Percentiles rank a stretch among this genome's conserved stretches.
Evolutionary conservation across 1,140 invertebrate genomes (phyloP).

Genomic region (Schlechtendalia chinensis): DNA sequence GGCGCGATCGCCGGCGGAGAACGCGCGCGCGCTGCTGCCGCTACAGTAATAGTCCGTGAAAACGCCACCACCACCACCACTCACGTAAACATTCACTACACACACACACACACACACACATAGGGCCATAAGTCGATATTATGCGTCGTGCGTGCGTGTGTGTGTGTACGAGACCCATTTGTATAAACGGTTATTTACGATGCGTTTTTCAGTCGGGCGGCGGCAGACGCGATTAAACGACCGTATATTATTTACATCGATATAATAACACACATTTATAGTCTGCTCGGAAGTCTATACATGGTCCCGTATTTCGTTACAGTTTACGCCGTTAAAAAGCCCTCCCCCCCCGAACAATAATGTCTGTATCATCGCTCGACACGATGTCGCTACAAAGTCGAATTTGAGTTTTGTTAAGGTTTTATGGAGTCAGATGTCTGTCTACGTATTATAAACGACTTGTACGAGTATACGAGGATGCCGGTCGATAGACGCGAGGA

Average conservation of each 20-base stretch:
- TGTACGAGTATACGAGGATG: no score
- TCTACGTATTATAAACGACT: no score
- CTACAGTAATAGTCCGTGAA: slow-evolving; percentile 4
- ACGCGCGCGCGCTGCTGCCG: neutral
- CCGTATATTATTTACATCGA: neutral
- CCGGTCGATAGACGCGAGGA: no score
- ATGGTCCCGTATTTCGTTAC: no score
- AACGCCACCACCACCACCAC: no score
- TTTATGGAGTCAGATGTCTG: no score
- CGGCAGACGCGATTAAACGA: slow-evolving; percentile 19
- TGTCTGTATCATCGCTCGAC: neutral
- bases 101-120: neutral
- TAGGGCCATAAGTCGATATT: neutral
- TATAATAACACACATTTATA: neutral
- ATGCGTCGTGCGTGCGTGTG: neutral
- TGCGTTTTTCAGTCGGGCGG: neutral
- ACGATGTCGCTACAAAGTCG: no score
- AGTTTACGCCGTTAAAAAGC: no score
- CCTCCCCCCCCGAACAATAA: neutral
- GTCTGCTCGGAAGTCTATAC: no score
- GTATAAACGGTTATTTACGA: slow-evolving; percentile 27
- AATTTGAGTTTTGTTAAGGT: no score
- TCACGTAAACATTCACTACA: slow-evolving; percentile 6
- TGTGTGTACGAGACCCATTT: slow-evolving; percentile 15
- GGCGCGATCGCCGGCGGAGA: neutral